Evolutionary conservation across 23 tunicate genomes (phyloP).

Genomic region (Trididemnum clinides): DNA sequence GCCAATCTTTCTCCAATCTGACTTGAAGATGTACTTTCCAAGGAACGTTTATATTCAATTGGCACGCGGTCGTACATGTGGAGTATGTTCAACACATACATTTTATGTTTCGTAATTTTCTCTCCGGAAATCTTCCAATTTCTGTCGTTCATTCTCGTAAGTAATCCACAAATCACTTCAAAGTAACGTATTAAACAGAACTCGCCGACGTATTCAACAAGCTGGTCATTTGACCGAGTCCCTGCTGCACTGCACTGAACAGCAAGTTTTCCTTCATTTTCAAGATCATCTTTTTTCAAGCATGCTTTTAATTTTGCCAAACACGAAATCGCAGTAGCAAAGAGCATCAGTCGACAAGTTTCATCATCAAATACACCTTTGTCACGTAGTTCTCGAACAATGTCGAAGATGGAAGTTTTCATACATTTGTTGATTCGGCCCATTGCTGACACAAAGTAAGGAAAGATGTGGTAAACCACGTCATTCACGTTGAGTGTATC

Average conservation of each 20-base stretch:
- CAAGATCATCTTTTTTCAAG: neutral
- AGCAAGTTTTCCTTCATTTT: neutral
- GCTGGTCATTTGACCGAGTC: neutral
- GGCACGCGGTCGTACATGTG: neutral
- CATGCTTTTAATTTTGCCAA: neutral
- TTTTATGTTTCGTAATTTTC: neutral
- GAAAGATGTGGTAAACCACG: neutral
- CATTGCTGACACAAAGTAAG: neutral
- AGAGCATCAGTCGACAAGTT: neutral
- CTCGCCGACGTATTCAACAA: neutral
- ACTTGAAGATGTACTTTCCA: neutral
- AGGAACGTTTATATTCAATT: neutral
- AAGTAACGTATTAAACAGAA: neutral
- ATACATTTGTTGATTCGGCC: neutral
- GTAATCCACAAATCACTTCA: neutral
- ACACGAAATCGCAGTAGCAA: neutral
- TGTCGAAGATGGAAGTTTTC: neutral
- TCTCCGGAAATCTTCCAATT: neutral
- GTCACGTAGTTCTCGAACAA: neutral
- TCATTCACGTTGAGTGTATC: neutral
- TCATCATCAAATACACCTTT: neutral
- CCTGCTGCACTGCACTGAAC: neutral
- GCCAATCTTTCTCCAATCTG: neutral
- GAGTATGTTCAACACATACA: neutral
- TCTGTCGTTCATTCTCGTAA: neutral